Evolutionary conservation across 2,797 vertebrate species (phyloP), one percentile per base, ranked within the genome.

Genomic region (Synaphobranchus kaupii): DNA sequence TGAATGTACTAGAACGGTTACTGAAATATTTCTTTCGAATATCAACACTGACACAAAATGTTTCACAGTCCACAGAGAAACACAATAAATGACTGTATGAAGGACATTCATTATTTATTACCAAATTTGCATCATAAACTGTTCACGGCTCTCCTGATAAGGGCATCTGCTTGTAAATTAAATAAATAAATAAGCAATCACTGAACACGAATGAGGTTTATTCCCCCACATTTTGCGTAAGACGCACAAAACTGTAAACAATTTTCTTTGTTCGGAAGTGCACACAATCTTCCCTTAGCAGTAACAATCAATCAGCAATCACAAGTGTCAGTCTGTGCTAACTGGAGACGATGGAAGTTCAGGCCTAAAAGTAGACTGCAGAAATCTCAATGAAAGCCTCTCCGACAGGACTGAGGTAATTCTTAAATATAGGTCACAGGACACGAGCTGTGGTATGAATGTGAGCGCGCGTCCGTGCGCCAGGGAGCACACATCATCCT

Each of bases 381-480:
- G n/a, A 0, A 54, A 22, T 68, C 50, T 87, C 83, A 90, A 87
- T 85, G 86, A 91, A 90, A 68, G 8, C 39, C 85, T 86, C 44
- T 4, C 31, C 31, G 63, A 31, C 34, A 86, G 52, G 20, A 90
- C 22, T 91, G 90, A 92, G 73, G 88, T 90, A 88, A 91, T 85
- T 20, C 9, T 44, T 73, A 83, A 86, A 92, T 91, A 90, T 92
- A 80, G 91, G 91, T 90, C 89, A 91, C 86, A 86, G 86, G 85
- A 90, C 83, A 80, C 87, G 84, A 88, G 89, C 83, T 83, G 84
- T 66, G 86, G 88, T 82, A 84, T 89, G 87, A 87, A 87, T 89
- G 88, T 89, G 90, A 89, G 89, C 89, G 89, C 85, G 22, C 88
- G 83, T 88, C 87, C 85, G 86, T 88, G 88, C 88, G 86, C 76